Percentiles rank a stretch among this genome's conserved stretches.
phyloP scores from a whole-genome alignment of 2,888 invertebrate species.

The Sinhomidia bicolor region DNA sequence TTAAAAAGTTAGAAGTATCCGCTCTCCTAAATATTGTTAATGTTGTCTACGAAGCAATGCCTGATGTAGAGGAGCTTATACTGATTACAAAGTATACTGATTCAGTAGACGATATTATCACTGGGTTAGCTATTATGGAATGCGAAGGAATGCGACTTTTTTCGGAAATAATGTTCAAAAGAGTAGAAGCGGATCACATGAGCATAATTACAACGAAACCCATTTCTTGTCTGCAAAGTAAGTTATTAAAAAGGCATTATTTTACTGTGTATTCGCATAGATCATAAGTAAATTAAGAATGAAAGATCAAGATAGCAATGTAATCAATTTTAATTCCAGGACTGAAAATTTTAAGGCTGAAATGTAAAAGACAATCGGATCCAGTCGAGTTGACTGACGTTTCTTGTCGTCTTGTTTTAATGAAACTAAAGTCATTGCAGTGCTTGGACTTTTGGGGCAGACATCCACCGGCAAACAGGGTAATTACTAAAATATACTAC shows the following conservation, averaged over 20 bases:
- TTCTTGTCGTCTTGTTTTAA: slow-evolving; percentile 73
- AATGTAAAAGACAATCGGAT: slow-evolving; percentile 71
- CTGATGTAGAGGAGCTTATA: slow-evolving; percentile 74
- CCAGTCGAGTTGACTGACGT: slow-evolving; percentile 75
- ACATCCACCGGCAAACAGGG: slow-evolving; percentile 45
- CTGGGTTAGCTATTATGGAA: slow-evolving; percentile 64
- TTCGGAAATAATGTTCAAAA: slow-evolving; percentile 32
- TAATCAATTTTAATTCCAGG: slow-evolving; percentile 55
- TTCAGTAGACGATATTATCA: slow-evolving; percentile 73
- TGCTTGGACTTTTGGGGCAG: slow-evolving; percentile 73
- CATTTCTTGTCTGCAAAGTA: slow-evolving; percentile 74
- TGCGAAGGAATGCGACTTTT: slow-evolving; percentile 61
- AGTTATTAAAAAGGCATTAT: background rate
- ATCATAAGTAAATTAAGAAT: background rate
- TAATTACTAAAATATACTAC: background rate
- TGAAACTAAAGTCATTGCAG: slow-evolving; percentile 70
- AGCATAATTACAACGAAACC: slow-evolving; percentile 63
- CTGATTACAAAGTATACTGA: slow-evolving; percentile 73
- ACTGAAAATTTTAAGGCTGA: slow-evolving; percentile 73
- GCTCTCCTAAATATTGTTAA: slow-evolving; percentile 60
- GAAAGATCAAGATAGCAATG: background rate
- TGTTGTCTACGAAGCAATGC: slow-evolving; percentile 72
- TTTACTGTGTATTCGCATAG: background rate
- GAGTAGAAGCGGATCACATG: slow-evolving; percentile 52
- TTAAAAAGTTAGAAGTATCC: slow-evolving; percentile 73